Conservation (phyloP, 2,888 invertebrate genomes). For the Drosophila siamana region DNA sequence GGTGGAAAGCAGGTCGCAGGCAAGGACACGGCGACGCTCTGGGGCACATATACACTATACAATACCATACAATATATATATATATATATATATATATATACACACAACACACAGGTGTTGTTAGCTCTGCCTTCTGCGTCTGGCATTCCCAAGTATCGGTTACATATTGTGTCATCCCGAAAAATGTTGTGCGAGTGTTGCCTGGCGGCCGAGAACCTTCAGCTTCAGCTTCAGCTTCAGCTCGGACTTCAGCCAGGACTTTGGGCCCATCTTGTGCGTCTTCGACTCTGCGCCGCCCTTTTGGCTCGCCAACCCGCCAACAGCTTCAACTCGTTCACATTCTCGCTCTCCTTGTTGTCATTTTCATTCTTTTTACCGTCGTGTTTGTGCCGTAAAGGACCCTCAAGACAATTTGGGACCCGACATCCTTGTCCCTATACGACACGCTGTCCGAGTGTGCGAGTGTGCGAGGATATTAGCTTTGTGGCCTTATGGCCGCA, state of each 20-base stretch:
- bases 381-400: slow-evolving; percentile 21
- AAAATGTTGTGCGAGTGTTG: slow-evolving; percentile 50
- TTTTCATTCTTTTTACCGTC: slow-evolving; percentile 33
- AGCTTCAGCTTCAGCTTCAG: background rate
- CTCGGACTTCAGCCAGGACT: slow-evolving; percentile 3
- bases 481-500: slow-evolving; percentile 43
- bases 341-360: slow-evolving; percentile 26
- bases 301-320: too few species aligned
- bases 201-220: slow-evolving; percentile 1
- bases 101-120: slow-evolving; percentile 30
- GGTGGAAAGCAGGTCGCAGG: background rate
- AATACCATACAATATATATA: slow-evolving; percentile 1
- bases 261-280: slow-evolving; percentile 2
- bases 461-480: slow-evolving; percentile 13
- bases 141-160: slow-evolving; percentile 78
- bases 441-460: background rate
- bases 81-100: slow-evolving; percentile 1
- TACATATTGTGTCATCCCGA: slow-evolving; percentile 64
- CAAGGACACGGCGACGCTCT: slow-evolving; percentile 40
- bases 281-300: background rate
- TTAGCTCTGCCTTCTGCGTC: slow-evolving; percentile 48
- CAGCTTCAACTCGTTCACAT: slow-evolving; percentile 10
- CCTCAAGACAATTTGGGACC: slow-evolving; percentile 43
- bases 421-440: slow-evolving; percentile 15
- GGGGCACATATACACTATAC: slow-evolving; percentile 43